phyloP scores from a whole-genome alignment of 92 coral and sea anemone species.

The Desmophyllum pertusum region DNA sequence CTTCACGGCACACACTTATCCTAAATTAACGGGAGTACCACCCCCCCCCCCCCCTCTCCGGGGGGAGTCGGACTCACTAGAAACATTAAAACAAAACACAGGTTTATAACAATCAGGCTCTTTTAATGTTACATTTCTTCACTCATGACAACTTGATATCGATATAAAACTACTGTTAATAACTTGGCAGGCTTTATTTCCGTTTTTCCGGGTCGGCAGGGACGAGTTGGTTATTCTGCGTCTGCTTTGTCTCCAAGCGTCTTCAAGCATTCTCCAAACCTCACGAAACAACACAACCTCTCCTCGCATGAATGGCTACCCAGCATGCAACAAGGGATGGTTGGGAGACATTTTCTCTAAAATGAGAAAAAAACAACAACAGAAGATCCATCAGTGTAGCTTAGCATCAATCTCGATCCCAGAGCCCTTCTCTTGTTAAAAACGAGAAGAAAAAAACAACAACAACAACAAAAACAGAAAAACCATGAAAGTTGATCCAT shows the following conservation, averaged over 20 bases:
- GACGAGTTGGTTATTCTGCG: neutral
- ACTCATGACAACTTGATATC: constrained; percentile 42
- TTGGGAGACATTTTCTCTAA: constrained; percentile 20
- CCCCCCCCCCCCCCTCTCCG: too few relatives aligned
- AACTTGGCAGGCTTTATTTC: neutral
- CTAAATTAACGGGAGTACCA: too few relatives aligned
- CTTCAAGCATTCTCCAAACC: constrained; percentile 28
- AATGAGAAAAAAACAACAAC: too few relatives aligned
- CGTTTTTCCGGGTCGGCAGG: neutral
- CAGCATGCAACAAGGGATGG: constrained; percentile 29
- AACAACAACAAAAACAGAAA: too few relatives aligned
- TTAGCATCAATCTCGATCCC: too few relatives aligned
- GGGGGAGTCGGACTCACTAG: too few relatives aligned
- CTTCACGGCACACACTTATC: too few relatives aligned
- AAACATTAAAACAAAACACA: neutral
- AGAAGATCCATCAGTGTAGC: too few relatives aligned
- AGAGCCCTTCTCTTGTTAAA: too few relatives aligned
- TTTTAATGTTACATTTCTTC: constrained; percentile 25
- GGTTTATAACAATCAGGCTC: constrained; percentile 42
- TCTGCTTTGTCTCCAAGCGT: neutral
- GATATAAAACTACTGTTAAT: constrained; percentile 16
- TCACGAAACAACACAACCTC: constrained; percentile 33
- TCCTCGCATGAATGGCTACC: constrained; percentile 20
- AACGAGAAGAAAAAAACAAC: too few relatives aligned
- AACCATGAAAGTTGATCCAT: too few relatives aligned